A percentile compares a stretch with the other conserved stretches of the same genome.
phyloP scores from a whole-genome alignment of 2,888 invertebrate genomes.

The Rhamphomyia laevipes region DNA sequence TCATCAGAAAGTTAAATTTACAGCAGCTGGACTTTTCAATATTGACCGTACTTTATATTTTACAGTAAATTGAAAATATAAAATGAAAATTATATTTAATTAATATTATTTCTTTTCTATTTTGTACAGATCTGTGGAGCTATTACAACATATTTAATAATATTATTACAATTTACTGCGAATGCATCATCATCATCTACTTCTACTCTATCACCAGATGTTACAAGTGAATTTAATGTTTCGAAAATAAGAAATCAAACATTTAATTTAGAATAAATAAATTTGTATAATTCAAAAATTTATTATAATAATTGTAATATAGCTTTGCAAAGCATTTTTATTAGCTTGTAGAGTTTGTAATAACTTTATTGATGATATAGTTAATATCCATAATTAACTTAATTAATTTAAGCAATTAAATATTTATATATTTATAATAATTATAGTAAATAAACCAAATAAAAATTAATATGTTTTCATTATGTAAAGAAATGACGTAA shows the following conservation, averaged over 20 bases:
- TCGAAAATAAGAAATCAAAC: neutral
- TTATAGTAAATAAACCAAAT: no score
- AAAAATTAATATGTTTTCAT: no score
- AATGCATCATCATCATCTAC: neutral
- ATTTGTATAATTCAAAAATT: neutral
- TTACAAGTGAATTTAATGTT: neutral
- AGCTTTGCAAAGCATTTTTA: no score
- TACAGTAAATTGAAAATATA: conserved; percentile 23
- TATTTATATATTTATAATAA: no score
- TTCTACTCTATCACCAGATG: no score
- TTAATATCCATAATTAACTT: no score
- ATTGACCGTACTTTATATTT: conserved; percentile 37
- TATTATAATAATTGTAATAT: no score
- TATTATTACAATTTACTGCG: conserved; percentile 35
- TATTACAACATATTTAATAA: conserved; percentile 36
- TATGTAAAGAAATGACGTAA: no score
- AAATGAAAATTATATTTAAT: neutral
- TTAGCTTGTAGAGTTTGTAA: no score
- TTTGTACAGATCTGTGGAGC: conserved; percentile 35
- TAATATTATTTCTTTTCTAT: neutral
- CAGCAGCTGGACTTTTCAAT: conserved; percentile 37
- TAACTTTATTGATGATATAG: no score
- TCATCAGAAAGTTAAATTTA: conserved; percentile 35
- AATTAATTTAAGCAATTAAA: no score
- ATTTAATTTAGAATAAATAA: neutral